These are phyloP conservation scores for Isurus oxyrinchus DNA, from an alignment of 2,113 vertebrate genomes.

Conservation along the genomic window DNA sequence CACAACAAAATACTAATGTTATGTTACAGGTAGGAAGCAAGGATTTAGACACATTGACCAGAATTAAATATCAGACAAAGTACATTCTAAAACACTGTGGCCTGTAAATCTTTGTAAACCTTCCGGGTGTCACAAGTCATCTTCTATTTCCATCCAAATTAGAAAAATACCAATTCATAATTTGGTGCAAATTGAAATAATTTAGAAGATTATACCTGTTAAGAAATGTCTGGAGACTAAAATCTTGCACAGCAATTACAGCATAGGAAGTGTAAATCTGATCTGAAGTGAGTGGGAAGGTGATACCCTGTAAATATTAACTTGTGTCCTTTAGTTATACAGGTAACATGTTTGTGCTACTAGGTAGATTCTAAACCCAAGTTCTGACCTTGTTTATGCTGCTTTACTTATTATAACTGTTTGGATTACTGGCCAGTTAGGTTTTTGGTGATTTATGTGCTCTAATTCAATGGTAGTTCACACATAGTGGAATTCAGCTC, in stretches of 20 bases:
- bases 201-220: neutral
- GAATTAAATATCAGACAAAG: neutral
- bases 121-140: neutral
- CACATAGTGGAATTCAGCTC: neutral
- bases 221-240: neutral
- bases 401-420: neutral
- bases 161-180: no score
- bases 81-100: neutral
- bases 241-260: neutral
- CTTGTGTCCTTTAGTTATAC: neutral
- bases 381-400: neutral
- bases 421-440: neutral
- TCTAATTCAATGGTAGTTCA: neutral
- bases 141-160: neutral
- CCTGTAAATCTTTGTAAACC: neutral
- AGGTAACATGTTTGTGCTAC: neutral
- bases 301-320: neutral
- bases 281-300: no score
- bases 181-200: neutral
- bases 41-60: neutral
- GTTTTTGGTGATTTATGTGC: neutral
- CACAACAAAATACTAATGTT: neutral
- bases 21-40: neutral
- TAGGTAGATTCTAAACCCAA: neutral
- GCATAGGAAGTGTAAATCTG: neutral